Base-by-base conservation (phyloP, 2,797 vertebrate genomes). In the Discoglossus pictus region DNA sequence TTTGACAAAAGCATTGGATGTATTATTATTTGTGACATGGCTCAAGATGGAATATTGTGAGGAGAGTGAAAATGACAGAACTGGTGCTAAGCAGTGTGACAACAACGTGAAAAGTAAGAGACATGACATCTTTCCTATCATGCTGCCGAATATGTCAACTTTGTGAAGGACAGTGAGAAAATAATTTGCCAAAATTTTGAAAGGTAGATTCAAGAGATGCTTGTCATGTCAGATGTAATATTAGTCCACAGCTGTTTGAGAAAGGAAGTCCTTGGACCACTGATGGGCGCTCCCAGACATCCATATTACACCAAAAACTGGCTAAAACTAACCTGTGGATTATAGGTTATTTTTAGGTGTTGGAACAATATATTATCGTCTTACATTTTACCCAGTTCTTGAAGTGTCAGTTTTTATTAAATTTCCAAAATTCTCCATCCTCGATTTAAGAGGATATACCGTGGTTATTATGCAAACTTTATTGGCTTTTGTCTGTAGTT, bases 61-160 rank as follows among this genome's bases (percentile, higher is more conserved):
- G 91, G 92, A 94, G 91, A 96, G 91, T 89, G 85, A 90, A 94
- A 92, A 91, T 96, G 96, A 98, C 94, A 98, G 95, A 93, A 88
- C 87, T 93, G 89, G 92, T 86, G 86, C 91, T 91, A 92, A 90
- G 88, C 88, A 87, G 83, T 76, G 86, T 95, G 94, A 96, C 93
- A 93, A 90, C 84, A 84, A 87, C 90, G 92, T 94, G 93, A 96
- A 93, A 92, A 93, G 88, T 92, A 94, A 88, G 86, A 84, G 90
- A 96, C 90, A 64, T 94, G 93, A 97, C 92, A 96, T 89, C 82
- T 87, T 89, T 87, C 84, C 88, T 83, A 76, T 89, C 86, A 69
- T 82, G 81, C 87, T 86, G 86, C 87, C 60, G 84, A 88, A 89
- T 87, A 92, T 91, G 90, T 90, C 90, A 92, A 72, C 84, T 88